phyloP scores from a whole-genome alignment of 2,888 invertebrate species.

The Pycnomerus fuliginosus region DNA sequence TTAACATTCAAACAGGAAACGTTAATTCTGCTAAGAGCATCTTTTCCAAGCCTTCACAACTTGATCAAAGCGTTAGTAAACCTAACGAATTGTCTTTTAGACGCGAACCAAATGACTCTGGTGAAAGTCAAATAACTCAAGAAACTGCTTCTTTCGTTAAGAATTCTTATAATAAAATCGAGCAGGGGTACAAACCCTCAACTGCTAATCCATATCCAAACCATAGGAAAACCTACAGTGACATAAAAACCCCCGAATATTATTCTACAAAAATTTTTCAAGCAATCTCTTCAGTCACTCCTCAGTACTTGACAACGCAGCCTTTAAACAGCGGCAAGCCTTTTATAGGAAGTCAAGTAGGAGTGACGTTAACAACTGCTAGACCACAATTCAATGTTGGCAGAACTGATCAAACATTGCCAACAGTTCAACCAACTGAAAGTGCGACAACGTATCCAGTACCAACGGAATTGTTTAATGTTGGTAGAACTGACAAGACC shows the following conservation, averaged over 20 bases:
- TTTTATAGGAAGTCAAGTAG: slow-evolving; percentile 44
- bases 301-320: slow-evolving; percentile 46
- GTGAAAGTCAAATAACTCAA: slow-evolving; percentile 68
- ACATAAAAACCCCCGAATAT: slow-evolving; percentile 40
- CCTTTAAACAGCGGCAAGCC: slow-evolving; percentile 47
- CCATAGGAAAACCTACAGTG: slow-evolving; percentile 47
- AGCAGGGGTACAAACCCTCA: slow-evolving; percentile 29
- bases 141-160: slow-evolving; percentile 76
- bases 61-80: no score
- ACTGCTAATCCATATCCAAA: slow-evolving; percentile 44
- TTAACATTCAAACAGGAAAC: no score
- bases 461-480: slow-evolving; percentile 17
- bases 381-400: background rate
- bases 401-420: no score
- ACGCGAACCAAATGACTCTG: slow-evolving; percentile 27
- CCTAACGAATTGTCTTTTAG: no score
- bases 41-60: no score
- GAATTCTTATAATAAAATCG: slow-evolving; percentile 43
- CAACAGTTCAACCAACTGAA: slow-evolving; percentile 1
- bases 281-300: slow-evolving; percentile 42
- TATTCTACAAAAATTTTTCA: slow-evolving; percentile 30
- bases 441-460: background rate
- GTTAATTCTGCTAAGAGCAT: no score
- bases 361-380: slow-evolving; percentile 12
- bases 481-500: slow-evolving; percentile 21